phyloP scores from a whole-genome alignment of 2,888 invertebrate genomes.

The Drosophila mulleri region DNA sequence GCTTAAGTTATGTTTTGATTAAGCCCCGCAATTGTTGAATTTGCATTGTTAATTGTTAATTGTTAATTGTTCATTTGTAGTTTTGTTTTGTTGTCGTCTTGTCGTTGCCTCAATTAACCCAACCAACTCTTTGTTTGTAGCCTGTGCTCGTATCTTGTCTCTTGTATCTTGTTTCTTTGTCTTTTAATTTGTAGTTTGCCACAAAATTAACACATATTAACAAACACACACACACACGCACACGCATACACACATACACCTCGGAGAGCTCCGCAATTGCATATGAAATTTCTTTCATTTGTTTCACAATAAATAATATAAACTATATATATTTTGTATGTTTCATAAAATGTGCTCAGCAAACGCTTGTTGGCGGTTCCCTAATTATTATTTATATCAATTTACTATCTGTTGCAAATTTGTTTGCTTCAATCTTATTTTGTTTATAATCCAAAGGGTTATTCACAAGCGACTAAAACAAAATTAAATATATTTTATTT shows the following conservation, averaged over 20 bases:
- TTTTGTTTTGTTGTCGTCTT: constrained; percentile 63
- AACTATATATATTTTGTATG: constrained; percentile 6
- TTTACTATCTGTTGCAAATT: constrained; percentile 27
- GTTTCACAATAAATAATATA: constrained; percentile 20
- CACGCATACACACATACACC: constrained; percentile 8
- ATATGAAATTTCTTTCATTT: constrained; percentile 32
- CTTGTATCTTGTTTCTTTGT: constrained; percentile 22
- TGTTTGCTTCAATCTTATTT: constrained; percentile 14
- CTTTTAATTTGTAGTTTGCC: constrained; percentile 30
- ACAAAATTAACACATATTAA: constrained; percentile 16
- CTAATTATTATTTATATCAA: constrained; percentile 11
- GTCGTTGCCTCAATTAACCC: constrained; percentile 54
- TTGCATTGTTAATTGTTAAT: constrained; percentile 36
- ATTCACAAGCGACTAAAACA: constrained; percentile 10
- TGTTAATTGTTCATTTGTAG: constrained; percentile 44
- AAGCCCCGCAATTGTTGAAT: constrained; percentile 43
- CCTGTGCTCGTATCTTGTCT: constrained; percentile 23
- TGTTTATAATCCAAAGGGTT: constrained; percentile 23
- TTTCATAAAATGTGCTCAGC: constrained; percentile 25
- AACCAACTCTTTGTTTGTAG: constrained; percentile 41
- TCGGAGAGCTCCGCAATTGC: constrained; percentile 20
- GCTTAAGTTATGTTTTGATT: constrained; percentile 35
- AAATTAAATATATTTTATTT: background rate
- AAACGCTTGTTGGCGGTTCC: constrained; percentile 39
- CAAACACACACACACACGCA: constrained; percentile 7